These are phyloP conservation scores for Aulostomus chinensis DNA, from an alignment of 2,797 vertebrate species.

Conservation along the genomic window DNA sequence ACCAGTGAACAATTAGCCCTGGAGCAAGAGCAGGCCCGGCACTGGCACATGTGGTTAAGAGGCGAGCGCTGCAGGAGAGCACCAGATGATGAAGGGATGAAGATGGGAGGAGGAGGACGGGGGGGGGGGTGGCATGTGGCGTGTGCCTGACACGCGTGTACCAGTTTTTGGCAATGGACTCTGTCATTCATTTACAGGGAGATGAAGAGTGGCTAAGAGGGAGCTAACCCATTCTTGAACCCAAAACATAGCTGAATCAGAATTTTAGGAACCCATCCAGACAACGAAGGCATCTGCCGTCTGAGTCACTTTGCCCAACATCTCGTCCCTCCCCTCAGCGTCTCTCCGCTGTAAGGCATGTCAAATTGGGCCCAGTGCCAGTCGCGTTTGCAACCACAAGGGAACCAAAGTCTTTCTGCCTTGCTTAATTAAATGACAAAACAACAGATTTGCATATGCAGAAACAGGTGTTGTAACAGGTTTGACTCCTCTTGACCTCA, in stretches of 20 bases:
- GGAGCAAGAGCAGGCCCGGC: conserved; percentile 85
- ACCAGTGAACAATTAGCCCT: conserved; percentile 91
- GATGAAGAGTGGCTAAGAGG: conserved; percentile 32
- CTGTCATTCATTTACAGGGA: conserved; percentile 64
- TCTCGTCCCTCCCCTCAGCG: conserved; percentile 54
- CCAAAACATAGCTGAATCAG: conserved; percentile 53
- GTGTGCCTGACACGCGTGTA: conserved; percentile 83
- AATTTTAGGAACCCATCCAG: conserved; percentile 62
- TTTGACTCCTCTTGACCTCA: conserved; percentile 92
- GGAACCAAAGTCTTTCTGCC: conserved; percentile 80
- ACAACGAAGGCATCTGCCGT: conserved; percentile 78
- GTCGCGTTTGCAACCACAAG: conserved; percentile 85
- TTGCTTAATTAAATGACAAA: conserved; percentile 93
- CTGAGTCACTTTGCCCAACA: conserved; percentile 71
- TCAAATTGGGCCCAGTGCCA: conserved; percentile 81
- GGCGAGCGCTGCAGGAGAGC: conserved; percentile 78
- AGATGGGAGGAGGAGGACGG: conserved; percentile 80
- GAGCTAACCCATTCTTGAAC: background rate
- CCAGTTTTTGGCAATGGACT: conserved; percentile 83
- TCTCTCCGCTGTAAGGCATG: conserved; percentile 68
- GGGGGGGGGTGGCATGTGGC: conserved; percentile 63
- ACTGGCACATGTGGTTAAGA: conserved; percentile 87
- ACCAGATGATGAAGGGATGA: conserved; percentile 91
- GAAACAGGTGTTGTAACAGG: conserved; percentile 96
- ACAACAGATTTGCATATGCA: conserved; percentile 93